Evolutionary conservation across 92 coral and sea anemone species (phyloP), one percentile per base, ranked within the genome.

Genomic region (Hydrozoanthus gracilis): DNA sequence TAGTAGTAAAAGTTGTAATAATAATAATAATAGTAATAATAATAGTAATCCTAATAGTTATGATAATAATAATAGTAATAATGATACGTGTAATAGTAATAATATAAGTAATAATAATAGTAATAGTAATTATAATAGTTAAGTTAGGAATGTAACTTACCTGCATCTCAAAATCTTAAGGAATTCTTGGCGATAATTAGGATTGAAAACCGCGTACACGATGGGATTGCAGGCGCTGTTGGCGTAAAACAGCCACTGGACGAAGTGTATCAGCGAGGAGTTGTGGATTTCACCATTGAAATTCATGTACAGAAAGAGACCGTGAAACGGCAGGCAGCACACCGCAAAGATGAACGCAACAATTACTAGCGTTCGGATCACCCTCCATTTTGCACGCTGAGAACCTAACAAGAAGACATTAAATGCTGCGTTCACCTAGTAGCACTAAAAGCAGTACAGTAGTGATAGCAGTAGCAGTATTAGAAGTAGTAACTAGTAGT

Each of bases 141-240:
- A 7, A 5, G 13, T 62, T 15, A 62, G 18, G 71, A 4, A 45
- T 3, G 10, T 8, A 8, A 13, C 11, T 77, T 56, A 78, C 68
- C 90, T 92, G 69, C 89, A 94, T 70, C 91, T 88, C 60, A 94
- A 55, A 52, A 94, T 72, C 44, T 92, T 87, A 15, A 79, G 76
- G 49, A 94, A 94, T 76, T 94, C 98, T 16, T 88, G 83, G 13
- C 98, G 86, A 60, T 94, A 94, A 86, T 94, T 94, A 13, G 92
- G 88, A 72, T 94, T 94, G 55, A 92, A 89, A 54, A 92, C 98
- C 61, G 95, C 98, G 86, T 94, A 94, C 44, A 94, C 92, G 16
- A 94, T 83, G 8, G 98, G 98, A 73, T 94, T 94, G 16, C 93
- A 91, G 86, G 92, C 89, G 82, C 98, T 94, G 89, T 94, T 94